Evolutionary conservation across 2,888 invertebrate genomes (phyloP).

Genomic region (Plagodis dolabraria): DNA sequence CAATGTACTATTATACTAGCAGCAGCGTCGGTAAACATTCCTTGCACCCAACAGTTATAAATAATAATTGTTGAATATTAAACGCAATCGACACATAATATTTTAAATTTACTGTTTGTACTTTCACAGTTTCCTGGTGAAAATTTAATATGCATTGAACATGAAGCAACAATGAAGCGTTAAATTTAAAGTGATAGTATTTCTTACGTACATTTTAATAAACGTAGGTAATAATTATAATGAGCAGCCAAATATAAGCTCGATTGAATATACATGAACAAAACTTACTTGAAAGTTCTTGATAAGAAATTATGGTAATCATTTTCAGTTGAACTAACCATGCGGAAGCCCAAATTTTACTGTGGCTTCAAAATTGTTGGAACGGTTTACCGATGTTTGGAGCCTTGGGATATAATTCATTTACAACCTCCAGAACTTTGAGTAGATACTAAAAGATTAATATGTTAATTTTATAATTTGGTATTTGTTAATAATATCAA

Average conservation of each 20-base stretch:
- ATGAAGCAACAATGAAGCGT: slow-evolving; percentile 14
- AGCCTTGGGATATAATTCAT: slow-evolving; percentile 57
- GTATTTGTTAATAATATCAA: too few relatives aligned
- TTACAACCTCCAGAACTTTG: slow-evolving; percentile 48
- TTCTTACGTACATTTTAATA: slow-evolving; percentile 49
- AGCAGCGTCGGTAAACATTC: slow-evolving; percentile 58
- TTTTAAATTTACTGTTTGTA: slow-evolving; percentile 56
- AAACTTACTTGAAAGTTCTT: slow-evolving; percentile 66
- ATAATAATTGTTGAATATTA: slow-evolving; percentile 63
- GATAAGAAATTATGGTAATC: slow-evolving; percentile 77
- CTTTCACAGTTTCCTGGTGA: slow-evolving; percentile 26
- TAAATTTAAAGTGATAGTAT: slow-evolving; percentile 33
- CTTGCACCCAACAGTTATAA: slow-evolving; percentile 62
- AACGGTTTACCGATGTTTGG: slow-evolving; percentile 28
- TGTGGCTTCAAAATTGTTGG: slow-evolving; percentile 55
- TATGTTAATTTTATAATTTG: slow-evolving; percentile 2
- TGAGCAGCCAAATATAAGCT: slow-evolving; percentile 55
- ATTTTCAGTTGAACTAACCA: slow-evolving; percentile 77
- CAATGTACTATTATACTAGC: slow-evolving; percentile 60
- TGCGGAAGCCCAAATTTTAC: slow-evolving; percentile 56
- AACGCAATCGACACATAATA: slow-evolving; percentile 56
- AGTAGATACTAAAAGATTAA: slow-evolving; percentile 11
- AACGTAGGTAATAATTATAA: slow-evolving; percentile 50
- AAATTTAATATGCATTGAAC: slow-evolving; percentile 21
- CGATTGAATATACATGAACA: slow-evolving; percentile 67